phyloP scores from a whole-genome alignment of 2,888 invertebrate species.

The Drosophila cognata region DNA sequence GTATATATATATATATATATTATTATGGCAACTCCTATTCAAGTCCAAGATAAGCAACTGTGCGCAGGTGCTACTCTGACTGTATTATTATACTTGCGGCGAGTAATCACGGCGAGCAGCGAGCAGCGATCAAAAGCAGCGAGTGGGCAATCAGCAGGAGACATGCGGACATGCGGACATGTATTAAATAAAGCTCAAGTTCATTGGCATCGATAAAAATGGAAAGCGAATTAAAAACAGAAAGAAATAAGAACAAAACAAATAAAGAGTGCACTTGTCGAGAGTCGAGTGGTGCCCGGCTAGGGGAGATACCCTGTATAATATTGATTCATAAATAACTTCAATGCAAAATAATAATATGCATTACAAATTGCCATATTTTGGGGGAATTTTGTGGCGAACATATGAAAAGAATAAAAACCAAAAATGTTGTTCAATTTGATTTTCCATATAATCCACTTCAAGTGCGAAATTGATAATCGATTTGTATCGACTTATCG shows the following conservation, averaged over 20 bases:
- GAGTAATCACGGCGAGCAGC: neutral
- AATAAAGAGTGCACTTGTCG: constrained; percentile 1
- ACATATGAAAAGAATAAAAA: neutral
- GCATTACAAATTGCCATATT: neutral
- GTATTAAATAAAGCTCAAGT: constrained; percentile 67
- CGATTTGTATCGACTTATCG: neutral
- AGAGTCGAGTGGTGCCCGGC: neutral
- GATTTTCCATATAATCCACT: neutral
- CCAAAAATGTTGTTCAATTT: neutral
- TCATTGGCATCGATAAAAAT: constrained; percentile 76
- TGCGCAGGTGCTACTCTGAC: neutral
- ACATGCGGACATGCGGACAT: constrained; percentile 40
- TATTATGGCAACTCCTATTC: constrained; percentile 1
- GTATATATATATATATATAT: neutral
- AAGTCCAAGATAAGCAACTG: constrained; percentile 14
- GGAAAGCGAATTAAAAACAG: constrained; percentile 44
- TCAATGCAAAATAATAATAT: neutral
- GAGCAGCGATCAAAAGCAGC: constrained; percentile 4
- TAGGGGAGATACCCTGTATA: neutral
- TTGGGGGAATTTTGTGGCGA: neutral
- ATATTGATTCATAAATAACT: neutral
- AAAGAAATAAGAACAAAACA: constrained; percentile 20
- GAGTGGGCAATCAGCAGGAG: constrained; percentile 10
- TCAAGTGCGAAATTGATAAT: neutral
- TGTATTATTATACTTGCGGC: neutral